Percentiles rank a stretch among this genome's conserved stretches.
phyloP scores from a whole-genome alignment of 1,140 invertebrate genomes.

The Holotrichia oblita region DNA sequence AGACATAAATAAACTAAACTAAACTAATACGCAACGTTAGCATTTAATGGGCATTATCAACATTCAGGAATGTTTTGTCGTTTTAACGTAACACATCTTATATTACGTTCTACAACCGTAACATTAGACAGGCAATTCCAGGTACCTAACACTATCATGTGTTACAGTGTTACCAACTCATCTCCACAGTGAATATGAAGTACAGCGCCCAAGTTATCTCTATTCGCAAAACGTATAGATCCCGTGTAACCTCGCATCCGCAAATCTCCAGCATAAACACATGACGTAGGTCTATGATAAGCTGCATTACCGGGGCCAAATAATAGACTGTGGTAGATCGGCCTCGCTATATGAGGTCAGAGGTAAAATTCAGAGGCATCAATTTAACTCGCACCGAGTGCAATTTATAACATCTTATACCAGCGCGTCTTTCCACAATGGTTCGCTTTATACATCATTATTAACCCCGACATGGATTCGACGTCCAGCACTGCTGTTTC shows the following conservation, averaged over 20 bases:
- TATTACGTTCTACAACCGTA: not conserved
- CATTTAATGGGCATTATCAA: not conserved
- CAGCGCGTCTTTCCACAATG: constrained; percentile 44
- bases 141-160: not conserved
- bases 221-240: not conserved
- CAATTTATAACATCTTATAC: constrained; percentile 51
- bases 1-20: no score
- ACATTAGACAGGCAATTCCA: not conserved
- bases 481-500: not conserved
- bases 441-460: constrained; percentile 50
- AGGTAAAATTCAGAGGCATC: constrained; percentile 48
- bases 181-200: not conserved
- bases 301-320: constrained; percentile 23
- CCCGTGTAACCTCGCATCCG: constrained; percentile 11
- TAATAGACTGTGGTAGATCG: constrained; percentile 44
- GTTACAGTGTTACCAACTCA: not conserved
- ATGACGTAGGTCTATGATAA: constrained; percentile 40
- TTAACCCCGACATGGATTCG: constrained; percentile 45
- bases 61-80: not conserved
- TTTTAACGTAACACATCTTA: not conserved
- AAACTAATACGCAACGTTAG: not conserved
- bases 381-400: constrained; percentile 50
- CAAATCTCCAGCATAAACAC: constrained; percentile 33
- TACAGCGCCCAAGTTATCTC: constrained; percentile 6
- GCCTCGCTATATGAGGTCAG: constrained; percentile 46